phyloP scores from a whole-genome alignment of 2,113 vertebrate species.

The Amazona guildingii region DNA sequence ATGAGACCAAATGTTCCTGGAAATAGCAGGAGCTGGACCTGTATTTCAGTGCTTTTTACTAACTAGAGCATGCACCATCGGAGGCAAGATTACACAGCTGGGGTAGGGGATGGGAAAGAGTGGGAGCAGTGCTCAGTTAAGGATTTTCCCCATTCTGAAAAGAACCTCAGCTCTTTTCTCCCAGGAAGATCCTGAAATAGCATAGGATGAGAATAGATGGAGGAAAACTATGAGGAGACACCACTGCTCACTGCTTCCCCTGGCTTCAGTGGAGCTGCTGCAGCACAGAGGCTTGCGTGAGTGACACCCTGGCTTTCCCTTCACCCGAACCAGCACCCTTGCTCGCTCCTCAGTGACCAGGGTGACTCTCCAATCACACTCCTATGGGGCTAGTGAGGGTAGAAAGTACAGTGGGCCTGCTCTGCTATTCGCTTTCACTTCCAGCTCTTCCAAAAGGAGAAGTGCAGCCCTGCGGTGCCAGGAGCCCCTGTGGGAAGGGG shows the following conservation, averaged over 20 bases:
- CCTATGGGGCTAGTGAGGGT: background rate
- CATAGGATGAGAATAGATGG: background rate
- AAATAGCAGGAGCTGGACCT: background rate
- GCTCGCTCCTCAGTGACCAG: accelerated
- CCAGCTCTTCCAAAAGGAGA: background rate
- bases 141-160: background rate
- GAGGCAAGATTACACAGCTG: background rate
- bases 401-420: background rate
- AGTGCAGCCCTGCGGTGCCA: background rate
- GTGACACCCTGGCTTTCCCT: background rate
- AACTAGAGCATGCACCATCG: background rate
- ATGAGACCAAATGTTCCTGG: background rate
- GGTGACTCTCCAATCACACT: background rate
- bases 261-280: background rate
- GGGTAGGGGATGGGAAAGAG: background rate
- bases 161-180: background rate
- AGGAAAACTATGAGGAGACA: background rate
- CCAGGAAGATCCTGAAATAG: background rate
- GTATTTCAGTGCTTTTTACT: background rate
- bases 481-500: background rate
- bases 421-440: background rate
- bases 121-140: background rate
- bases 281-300: background rate
- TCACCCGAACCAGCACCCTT: background rate
- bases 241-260: background rate